Evolutionary conservation across 2,797 vertebrate genomes (phyloP).

Genomic region (Spinibarbus caldwelli): DNA sequence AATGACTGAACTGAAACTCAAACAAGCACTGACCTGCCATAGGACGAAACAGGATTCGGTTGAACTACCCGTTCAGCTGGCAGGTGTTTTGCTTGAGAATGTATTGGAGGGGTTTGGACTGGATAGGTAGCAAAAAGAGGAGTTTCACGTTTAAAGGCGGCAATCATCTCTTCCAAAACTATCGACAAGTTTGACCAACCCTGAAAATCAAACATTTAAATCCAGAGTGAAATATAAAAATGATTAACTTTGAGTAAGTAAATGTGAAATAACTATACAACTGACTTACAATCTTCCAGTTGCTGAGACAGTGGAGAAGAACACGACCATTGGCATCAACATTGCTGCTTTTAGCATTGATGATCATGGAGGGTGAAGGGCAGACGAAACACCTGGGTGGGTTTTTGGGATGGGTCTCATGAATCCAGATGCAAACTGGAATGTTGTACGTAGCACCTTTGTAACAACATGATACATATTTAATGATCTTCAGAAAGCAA

Average conservation of each 20-base stretch:
- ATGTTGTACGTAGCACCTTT: conserved; percentile 75
- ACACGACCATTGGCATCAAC: conserved; percentile 71
- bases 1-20: conserved; percentile 2
- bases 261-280: neutral
- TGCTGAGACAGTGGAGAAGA: conserved; percentile 65
- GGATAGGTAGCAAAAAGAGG: conserved; percentile 71
- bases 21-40: conserved; percentile 52
- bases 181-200: conserved; percentile 71
- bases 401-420: conserved; percentile 74
- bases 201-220: conserved; percentile 60
- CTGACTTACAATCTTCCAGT: conserved; percentile 73
- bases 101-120: conserved; percentile 4
- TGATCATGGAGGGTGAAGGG: conserved; percentile 72
- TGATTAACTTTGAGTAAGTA: neutral
- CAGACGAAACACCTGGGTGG: conserved; percentile 75
- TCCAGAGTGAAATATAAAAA: neutral
- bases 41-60: conserved; percentile 19
- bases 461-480: neutral
- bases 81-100: conserved; percentile 1
- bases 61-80: conserved; percentile 28
- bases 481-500: neutral
- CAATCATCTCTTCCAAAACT: conserved; percentile 77
- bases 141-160: conserved; percentile 73
- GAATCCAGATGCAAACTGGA: conserved; percentile 80
- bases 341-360: conserved; percentile 72